Percentiles rank a stretch among this genome's conserved stretches.
These are phyloP conservation scores for Galerucella calmariensis DNA, from an alignment of 2,888 invertebrate genomes.

Conservation along the genomic window DNA sequence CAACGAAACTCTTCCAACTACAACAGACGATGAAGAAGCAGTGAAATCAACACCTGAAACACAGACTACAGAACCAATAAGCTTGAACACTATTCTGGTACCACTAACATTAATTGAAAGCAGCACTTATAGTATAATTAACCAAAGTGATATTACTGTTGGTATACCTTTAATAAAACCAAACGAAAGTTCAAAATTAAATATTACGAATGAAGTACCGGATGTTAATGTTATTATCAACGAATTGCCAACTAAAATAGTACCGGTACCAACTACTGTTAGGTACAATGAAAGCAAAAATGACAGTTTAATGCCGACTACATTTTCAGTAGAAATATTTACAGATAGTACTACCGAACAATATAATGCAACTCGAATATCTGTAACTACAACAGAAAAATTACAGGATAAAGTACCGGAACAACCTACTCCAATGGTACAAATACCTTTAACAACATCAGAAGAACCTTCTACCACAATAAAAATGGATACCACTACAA, in stretches of 20 bases:
- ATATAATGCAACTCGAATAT: slow-evolving; percentile 32
- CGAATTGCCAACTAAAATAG: slow-evolving; percentile 9
- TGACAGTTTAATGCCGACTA: slow-evolving; percentile 13
- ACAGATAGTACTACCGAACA: not conserved
- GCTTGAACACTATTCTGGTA: slow-evolving; percentile 20
- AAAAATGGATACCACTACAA: slow-evolving; percentile 2
- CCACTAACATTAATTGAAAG: slow-evolving; percentile 15
- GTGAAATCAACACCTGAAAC: slow-evolving; percentile 15
- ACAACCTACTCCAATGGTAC: slow-evolving; percentile 35
- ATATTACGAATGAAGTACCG: slow-evolving; percentile 22
- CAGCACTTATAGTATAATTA: not conserved
- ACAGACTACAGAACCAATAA: slow-evolving; percentile 8
- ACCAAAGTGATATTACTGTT: slow-evolving; percentile 11
- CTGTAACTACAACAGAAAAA: slow-evolving; percentile 54
- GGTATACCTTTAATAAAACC: slow-evolving; percentile 21
- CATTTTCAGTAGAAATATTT: not conserved
- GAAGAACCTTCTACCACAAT: not conserved
- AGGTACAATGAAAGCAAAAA: slow-evolving; percentile 13
- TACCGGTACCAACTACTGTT: slow-evolving; percentile 20
- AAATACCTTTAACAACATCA: slow-evolving; percentile 25
- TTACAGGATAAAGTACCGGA: not conserved
- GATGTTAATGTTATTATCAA: slow-evolving; percentile 36
- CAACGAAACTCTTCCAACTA: slow-evolving; percentile 19
- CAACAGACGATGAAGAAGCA: slow-evolving; percentile 7
- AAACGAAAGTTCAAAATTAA: not conserved